Evolutionary conservation across 1,140 invertebrate species (phyloP).

Genomic region (Sminthurides bifidus): DNA sequence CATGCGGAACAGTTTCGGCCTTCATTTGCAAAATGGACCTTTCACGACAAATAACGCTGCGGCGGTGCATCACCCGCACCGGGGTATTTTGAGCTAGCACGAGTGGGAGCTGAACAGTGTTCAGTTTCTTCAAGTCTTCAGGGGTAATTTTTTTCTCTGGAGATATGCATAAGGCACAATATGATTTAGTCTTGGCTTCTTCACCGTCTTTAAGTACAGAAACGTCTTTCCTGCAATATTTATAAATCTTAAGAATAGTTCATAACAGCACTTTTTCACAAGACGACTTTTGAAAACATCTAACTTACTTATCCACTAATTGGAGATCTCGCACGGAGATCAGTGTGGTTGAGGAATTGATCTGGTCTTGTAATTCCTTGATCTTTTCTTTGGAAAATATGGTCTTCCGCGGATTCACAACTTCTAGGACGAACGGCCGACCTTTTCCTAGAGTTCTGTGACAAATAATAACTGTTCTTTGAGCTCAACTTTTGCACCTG

Average conservation of each 20-base stretch:
- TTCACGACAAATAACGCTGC: conserved; percentile 50
- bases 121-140: conserved; percentile 44
- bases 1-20: conserved; percentile 27
- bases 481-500: neutral
- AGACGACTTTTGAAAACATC: conserved; percentile 4
- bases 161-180: conserved; percentile 62
- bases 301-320: conserved; percentile 47
- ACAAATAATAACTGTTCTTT: conserved; percentile 1
- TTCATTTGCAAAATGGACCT: conserved; percentile 35
- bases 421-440: conserved; percentile 73
- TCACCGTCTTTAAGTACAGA: conserved; percentile 70
- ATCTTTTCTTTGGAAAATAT: conserved; percentile 44
- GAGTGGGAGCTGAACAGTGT: conserved; percentile 33
- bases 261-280: neutral
- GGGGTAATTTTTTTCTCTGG: conserved; percentile 33
- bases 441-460: conserved; percentile 65
- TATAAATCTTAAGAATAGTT: neutral
- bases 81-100: conserved; percentile 59
- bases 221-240: conserved; percentile 48
- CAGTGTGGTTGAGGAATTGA: conserved; percentile 46
- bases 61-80: conserved; percentile 63
- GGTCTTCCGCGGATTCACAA: conserved; percentile 52
- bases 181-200: conserved; percentile 70
- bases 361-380: conserved; percentile 43
- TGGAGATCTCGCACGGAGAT: conserved; percentile 52